Conservation (phyloP, 2,888 invertebrate genomes). For the Dryobota labecula region DNA sequence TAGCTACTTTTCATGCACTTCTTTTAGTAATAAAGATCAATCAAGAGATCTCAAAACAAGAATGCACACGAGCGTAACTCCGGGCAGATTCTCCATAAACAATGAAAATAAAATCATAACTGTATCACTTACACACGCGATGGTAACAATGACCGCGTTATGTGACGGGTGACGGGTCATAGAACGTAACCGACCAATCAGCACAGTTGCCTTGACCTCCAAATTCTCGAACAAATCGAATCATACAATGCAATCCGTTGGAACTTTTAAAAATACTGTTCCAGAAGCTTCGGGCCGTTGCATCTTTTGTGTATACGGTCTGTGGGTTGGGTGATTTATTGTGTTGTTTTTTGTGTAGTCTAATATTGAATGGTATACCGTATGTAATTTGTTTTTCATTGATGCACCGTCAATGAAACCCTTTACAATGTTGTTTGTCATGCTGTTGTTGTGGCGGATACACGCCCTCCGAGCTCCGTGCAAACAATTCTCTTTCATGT, state of each 20-base stretch:
- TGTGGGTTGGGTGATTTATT: slow-evolving; percentile 12
- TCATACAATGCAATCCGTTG: slow-evolving; percentile 19
- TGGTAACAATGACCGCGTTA: slow-evolving; percentile 54
- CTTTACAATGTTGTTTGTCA: slow-evolving; percentile 17
- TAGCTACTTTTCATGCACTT: not conserved
- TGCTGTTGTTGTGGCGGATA: slow-evolving; percentile 6
- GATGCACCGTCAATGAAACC: slow-evolving; percentile 29
- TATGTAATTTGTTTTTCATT: slow-evolving; percentile 46
- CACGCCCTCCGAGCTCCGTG: too few relatives aligned
- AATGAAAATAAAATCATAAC: slow-evolving; percentile 26
- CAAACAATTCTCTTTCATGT: too few relatives aligned
- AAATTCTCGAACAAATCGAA: slow-evolving; percentile 43
- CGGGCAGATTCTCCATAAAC: slow-evolving; percentile 5
- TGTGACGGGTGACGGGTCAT: slow-evolving; percentile 42
- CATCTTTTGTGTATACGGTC: slow-evolving; percentile 37
- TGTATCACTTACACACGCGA: slow-evolving; percentile 4
- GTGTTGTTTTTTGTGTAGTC: slow-evolving; percentile 1
- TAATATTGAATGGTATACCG: slow-evolving; percentile 21
- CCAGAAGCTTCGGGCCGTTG: slow-evolving; percentile 42
- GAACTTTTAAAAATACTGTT: slow-evolving; percentile 29
- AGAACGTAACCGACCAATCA: slow-evolving; percentile 28
- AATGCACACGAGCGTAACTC: slow-evolving; percentile 11
- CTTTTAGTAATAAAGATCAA: not conserved
- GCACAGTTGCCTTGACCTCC: slow-evolving; percentile 57
- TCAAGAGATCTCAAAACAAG: not conserved